Evolutionary conservation across 2,888 invertebrate species (phyloP), one percentile per base, ranked within the genome.

Genomic region (Gisinianus flammeolus): DNA sequence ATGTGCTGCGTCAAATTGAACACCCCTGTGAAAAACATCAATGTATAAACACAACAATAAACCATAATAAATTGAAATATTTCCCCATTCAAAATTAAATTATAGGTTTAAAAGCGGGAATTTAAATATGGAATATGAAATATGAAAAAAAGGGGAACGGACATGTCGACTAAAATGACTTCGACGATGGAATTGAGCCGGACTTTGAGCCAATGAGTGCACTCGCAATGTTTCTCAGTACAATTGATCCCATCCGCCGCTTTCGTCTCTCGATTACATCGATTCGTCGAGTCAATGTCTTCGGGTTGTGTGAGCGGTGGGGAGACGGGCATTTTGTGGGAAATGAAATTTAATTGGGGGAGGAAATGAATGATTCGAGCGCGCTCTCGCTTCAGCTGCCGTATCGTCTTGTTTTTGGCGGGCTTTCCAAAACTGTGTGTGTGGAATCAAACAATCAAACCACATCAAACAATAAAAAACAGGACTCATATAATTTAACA

Each of bases 331-430:
- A 92, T 89, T 24, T 88, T 87, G 87, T 93, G 93, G 0, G 93
- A 93, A 82, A 96, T 95, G 88, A 93, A 84, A 87, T 96, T 96
- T 4, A 96, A 87, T 87, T 96, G 96, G 0, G 96, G 96, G 0
- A 94, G 87, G 33, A 90, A 90, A 82, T 91, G 89, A 8, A 86
- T 85, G 73, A 26, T 62, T 16, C 10, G 26, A 1, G 12, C 28
- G 5, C 10, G 24, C 28, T 62, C 62, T 26, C 16, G 24, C 26
- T 28, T 1, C 28, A 24, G 2, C 10, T 62, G 62, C 10, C 62
- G 24, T 19, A 44, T 16, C 19, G 44, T 8, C 35, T 35, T 35
- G 35, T 12, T 44, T n/a, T n/a, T n/a, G n/a, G n/a, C n/a, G n/a
- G n/a, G 44, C 35, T n/a, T n/a, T n/a, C n/a, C n/a, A n/a, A n/a